A percentile compares a stretch with the other conserved stretches of the same genome.
Evolutionary conservation across 2,113 vertebrate genomes (phyloP).

Genomic region (Hydropotes inermis): DNA sequence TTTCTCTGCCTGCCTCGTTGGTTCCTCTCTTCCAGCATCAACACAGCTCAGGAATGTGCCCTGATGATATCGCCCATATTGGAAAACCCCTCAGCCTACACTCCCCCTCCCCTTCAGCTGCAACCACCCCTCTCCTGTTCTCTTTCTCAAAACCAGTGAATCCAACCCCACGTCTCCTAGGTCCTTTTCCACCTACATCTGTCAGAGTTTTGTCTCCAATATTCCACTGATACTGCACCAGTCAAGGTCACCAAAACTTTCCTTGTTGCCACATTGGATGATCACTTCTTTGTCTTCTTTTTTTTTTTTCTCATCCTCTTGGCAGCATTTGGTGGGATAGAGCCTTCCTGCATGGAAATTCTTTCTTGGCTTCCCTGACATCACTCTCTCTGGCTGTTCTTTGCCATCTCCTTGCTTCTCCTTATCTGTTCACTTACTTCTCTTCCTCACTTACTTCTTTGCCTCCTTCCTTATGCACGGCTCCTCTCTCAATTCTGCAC

Average conservation of each 20-base stretch:
- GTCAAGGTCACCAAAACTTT: background rate
- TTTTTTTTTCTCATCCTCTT: background rate
- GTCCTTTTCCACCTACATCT: background rate
- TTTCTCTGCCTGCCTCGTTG: rapidly evolving
- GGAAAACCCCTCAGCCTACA: rapidly evolving
- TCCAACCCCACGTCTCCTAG: background rate
- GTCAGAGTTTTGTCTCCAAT: background rate
- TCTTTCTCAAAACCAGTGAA: background rate
- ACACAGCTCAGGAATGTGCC: rapidly evolving
- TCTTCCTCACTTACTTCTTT: background rate
- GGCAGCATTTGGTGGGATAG: too few species aligned
- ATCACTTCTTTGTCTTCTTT: background rate
- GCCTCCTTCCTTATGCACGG: background rate
- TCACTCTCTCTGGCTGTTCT: background rate
- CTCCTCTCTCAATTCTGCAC: background rate
- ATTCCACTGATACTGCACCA: background rate
- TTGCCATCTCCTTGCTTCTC: background rate
- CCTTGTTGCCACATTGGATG: background rate
- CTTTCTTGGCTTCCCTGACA: background rate
- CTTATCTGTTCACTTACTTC: background rate
- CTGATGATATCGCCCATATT: rapidly evolving
- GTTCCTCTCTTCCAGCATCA: rapidly evolving
- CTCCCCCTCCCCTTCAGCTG: background rate
- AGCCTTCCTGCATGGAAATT: background rate
- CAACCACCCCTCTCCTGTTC: background rate